Percentiles rank a stretch among this genome's conserved stretches.
Evolutionary conservation across 2,797 vertebrate genomes (phyloP).

Genomic region (Tadarida brasiliensis): DNA sequence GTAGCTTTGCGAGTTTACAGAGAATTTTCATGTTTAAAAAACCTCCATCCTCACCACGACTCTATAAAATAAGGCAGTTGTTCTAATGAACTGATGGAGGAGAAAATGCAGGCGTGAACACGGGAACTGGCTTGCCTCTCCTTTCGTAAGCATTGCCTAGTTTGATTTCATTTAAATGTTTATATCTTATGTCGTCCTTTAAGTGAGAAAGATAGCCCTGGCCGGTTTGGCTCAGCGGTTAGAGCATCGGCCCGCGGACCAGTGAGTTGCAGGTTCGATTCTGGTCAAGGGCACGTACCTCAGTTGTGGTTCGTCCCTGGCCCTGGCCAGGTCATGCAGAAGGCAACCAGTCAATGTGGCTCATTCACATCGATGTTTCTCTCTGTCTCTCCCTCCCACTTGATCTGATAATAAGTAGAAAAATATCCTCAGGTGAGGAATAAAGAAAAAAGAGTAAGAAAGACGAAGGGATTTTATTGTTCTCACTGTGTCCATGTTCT

Average conservation of each 20-base stretch:
- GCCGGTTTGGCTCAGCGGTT: no score
- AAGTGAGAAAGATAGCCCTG: neutral
- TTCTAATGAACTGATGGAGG: neutral
- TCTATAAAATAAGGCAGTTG: neutral
- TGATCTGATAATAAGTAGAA: no score
- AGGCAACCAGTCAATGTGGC: no score
- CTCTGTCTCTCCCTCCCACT: no score
- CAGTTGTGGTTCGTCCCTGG: no score
- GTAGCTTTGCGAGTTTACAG: neutral
- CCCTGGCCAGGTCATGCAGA: no score
- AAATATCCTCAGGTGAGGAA: no score
- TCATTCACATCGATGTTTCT: no score
- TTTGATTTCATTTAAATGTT: slow-evolving; percentile 30
- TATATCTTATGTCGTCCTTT: neutral
- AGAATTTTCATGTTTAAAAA: slow-evolving; percentile 28
- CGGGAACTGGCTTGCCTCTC: neutral
- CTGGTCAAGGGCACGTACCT: no score
- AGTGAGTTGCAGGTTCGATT: no score
- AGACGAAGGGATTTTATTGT: neutral
- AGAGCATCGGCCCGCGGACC: no score
- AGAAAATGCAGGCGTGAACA: neutral
- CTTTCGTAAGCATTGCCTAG: neutral
- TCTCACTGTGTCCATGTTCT: neutral
- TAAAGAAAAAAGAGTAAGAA: neutral
- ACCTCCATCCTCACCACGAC: neutral